Conservation (phyloP, 2,113 vertebrate genomes). For the Trochalopteron elliotii region DNA sequence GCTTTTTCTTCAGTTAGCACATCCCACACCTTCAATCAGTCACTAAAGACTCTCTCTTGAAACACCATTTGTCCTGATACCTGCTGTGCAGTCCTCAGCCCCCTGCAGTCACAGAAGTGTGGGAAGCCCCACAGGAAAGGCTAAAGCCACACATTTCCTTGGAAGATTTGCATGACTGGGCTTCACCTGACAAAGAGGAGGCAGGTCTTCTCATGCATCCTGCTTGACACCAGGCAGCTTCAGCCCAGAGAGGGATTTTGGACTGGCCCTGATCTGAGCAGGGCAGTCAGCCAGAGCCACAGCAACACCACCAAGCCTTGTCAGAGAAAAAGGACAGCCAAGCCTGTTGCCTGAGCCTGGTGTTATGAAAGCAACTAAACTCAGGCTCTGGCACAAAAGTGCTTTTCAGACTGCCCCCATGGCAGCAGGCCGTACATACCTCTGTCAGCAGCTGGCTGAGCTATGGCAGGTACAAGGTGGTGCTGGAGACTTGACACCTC, state of each 20-base stretch:
- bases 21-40: neutral
- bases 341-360: rapidly evolving
- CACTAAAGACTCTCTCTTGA: neutral
- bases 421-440: neutral
- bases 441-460: neutral
- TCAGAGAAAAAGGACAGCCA: neutral
- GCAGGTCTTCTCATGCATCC: neutral
- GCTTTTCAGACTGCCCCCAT: neutral
- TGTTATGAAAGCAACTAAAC: neutral
- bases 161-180: neutral
- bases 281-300: neutral
- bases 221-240: neutral
- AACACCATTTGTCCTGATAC: neutral
- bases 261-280: neutral
- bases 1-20: neutral
- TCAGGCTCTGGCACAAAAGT: neutral
- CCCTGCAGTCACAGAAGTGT: neutral
- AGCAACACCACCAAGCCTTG: neutral
- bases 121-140: neutral
- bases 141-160: neutral
- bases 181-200: neutral
- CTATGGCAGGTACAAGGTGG: neutral
- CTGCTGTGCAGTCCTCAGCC: neutral
- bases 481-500: neutral
- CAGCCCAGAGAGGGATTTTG: neutral